Evolutionary conservation across 2,113 vertebrate species (phyloP), one percentile per base, ranked within the genome.

Genomic region (Mobula birostris): DNA sequence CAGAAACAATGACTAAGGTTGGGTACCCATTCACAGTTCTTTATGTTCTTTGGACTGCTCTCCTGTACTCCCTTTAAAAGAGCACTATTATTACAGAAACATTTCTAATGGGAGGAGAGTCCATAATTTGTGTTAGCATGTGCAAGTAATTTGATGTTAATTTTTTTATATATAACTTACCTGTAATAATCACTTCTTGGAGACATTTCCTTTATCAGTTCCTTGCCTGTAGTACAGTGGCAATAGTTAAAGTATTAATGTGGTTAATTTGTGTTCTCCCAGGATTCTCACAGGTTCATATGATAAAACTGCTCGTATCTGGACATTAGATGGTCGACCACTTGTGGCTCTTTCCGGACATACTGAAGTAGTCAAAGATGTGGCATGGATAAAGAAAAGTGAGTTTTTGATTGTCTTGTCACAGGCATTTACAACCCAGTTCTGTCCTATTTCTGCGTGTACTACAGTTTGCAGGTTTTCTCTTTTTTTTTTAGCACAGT

Each of bases 211-310:
- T 88, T n/a, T 36, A 66, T 66, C 85, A 90, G 85, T n/a, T 68
- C 5, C 12, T 88, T 88, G 58, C 7, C n/a, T 61, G 27, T 48
- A 87, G 27, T 87, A 14, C 9, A 29, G 3, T 8, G 58, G 56
- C 11, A 87, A 17, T 24, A 63, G 5, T 63, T 27, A 88, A 88
- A 63, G 15, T 70, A 12, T 63, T 87, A 4, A 90, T 32, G 7
- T 21, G 24, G 82, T 95, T 6, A 94, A 0, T 94, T 95, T 95
- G 68, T 96, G 0, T 95, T 94, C n/a, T 93, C 24, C 14, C 95
- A 99, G 99, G 98, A 99, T 99, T 95, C 96, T 99, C 85, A 98
- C 98, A 9, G 98, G 99, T 85, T 99, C 98, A 66, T 99, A 99
- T 0, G 99, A 99, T 95, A 99, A 99, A 95, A 98, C 98, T 0